Percentiles rank a stretch among this genome's conserved stretches.
Evolutionary conservation across 2,888 invertebrate species (phyloP).

Genomic region (Brachypterus glaber): DNA sequence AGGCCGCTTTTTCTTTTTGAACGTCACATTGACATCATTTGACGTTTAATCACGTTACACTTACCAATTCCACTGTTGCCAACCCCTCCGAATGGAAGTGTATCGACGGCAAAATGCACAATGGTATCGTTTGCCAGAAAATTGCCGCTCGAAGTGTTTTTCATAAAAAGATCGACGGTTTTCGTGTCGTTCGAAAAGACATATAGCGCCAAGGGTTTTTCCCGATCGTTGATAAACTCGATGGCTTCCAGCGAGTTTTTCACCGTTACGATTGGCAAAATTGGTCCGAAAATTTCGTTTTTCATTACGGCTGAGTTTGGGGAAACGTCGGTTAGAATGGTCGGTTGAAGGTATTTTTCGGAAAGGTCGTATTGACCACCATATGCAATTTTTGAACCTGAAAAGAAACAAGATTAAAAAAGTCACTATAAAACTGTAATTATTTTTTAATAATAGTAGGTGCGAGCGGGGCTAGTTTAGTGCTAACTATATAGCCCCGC

Average conservation of each 20-base stretch:
- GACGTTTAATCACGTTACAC: no score
- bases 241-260: conserved; percentile 82
- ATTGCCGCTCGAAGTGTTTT: conserved; percentile 70
- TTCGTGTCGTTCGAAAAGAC: conserved; percentile 60
- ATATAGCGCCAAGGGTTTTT: conserved; percentile 84
- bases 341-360: conserved; percentile 81
- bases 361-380: conserved; percentile 68
- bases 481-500: no score
- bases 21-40: no score
- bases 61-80: conserved; percentile 80
- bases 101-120: conserved; percentile 75
- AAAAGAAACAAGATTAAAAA: conserved; percentile 7
- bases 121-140: conserved; percentile 77
- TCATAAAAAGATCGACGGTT: conserved; percentile 51
- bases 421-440: no score
- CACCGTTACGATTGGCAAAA: conserved; percentile 80
- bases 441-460: no score
- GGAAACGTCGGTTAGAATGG: conserved; percentile 66
- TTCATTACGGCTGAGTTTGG: conserved; percentile 69
- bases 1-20: no score
- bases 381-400: conserved; percentile 54
- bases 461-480: no score
- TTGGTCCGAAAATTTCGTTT: conserved; percentile 95
- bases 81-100: conserved; percentile 93
- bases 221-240: conserved; percentile 75